These are phyloP conservation scores for Antitype chi DNA, from an alignment of 2,888 invertebrate species.

Conservation along the genomic window DNA sequence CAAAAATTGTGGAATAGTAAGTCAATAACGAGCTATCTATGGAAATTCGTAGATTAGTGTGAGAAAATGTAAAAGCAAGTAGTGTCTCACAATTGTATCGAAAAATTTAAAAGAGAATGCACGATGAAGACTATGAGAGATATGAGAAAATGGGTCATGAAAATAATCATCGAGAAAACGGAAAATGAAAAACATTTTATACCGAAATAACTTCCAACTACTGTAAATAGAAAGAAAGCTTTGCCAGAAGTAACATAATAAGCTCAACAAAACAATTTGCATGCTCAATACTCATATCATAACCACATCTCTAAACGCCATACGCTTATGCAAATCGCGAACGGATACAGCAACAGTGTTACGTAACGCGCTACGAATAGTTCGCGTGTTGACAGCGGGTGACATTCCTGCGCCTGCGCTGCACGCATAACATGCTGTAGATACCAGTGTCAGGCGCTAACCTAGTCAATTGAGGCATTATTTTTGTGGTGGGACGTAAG, in stretches of 20 bases:
- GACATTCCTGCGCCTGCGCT: conserved; percentile 61
- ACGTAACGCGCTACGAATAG: conserved; percentile 48
- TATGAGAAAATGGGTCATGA: not conserved
- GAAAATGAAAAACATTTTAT: not conserved
- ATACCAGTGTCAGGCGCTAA: conserved; percentile 56
- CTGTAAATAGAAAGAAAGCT: not conserved
- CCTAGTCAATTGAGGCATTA: conserved; percentile 49
- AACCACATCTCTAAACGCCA: conserved; percentile 27
- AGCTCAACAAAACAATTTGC: conserved; percentile 19
- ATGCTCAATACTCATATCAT: conserved; percentile 38
- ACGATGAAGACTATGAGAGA: not conserved
- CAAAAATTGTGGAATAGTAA: not conserved
- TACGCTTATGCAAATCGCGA: conserved; percentile 52
- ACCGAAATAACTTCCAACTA: not conserved
- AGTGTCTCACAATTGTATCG: too few relatives aligned
- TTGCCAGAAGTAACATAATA: not conserved
- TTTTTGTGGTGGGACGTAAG: conserved; percentile 7
- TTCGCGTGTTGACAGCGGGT: conserved; percentile 50
- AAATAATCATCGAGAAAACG: not conserved
- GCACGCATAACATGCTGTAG: conserved; percentile 51
- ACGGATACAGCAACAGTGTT: conserved; percentile 58
- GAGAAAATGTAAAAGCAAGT: conserved; percentile 15
- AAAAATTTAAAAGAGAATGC: not conserved
- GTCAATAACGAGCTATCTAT: conserved; percentile 8
- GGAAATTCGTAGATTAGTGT: not conserved